Conservation (phyloP, 2,888 invertebrate species). For the Ethmia dodecea region DNA sequence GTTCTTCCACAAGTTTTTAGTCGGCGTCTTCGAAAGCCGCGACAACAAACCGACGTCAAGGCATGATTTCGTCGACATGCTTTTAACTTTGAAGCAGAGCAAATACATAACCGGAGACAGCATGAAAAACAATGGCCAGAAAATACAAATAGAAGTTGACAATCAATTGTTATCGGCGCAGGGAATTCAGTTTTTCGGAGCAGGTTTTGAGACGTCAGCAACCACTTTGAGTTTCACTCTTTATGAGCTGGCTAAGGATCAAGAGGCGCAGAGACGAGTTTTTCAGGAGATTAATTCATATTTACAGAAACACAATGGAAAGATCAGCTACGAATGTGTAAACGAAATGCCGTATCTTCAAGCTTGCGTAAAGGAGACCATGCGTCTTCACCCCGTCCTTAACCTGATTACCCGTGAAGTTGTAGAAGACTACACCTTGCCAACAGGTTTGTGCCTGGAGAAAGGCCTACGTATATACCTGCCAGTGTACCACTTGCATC, state of each 20-base stretch:
- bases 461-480: conserved; percentile 48
- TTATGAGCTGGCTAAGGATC: conserved; percentile 43
- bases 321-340: conserved; percentile 35
- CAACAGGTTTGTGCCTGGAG: conserved; percentile 38
- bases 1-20: conserved; percentile 23
- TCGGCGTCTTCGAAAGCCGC: conserved; percentile 16
- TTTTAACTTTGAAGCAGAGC: conserved; percentile 21
- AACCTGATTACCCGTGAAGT: conserved; percentile 44
- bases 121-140: conserved; percentile 4
- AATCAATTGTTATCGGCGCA: conserved; percentile 69
- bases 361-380: conserved; percentile 42
- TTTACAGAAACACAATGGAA: conserved; percentile 16
- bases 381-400: conserved; percentile 49
- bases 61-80: conserved; percentile 16
- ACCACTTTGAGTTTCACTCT: conserved; percentile 33
- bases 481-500: conserved; percentile 46
- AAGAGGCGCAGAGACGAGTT: conserved; percentile 28
- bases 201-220: conserved; percentile 48
- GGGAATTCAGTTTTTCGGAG: conserved; percentile 64
- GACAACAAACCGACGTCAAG: conserved; percentile 15
- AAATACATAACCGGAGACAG: conserved; percentile 26
- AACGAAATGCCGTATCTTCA: conserved; percentile 35
- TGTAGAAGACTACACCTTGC: conserved; percentile 42
- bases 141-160: conserved; percentile 35
- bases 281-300: conserved; percentile 28